Evolutionary conservation across 2,888 invertebrate genomes (phyloP).

Genomic region (Papilio demoleus): DNA sequence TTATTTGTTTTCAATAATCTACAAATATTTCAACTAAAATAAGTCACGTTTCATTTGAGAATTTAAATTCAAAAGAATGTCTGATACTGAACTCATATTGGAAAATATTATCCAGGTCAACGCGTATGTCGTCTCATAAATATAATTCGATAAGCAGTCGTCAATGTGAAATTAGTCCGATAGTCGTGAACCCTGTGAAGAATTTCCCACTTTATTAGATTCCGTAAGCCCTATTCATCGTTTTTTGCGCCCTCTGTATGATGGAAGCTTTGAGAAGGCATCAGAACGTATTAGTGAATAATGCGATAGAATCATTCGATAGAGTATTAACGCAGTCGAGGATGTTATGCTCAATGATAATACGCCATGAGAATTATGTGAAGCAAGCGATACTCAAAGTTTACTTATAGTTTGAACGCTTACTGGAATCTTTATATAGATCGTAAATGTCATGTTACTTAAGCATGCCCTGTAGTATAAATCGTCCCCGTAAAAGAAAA

Average conservation of each 20-base stretch:
- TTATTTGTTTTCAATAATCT: neutral
- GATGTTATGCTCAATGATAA: slow-evolving; percentile 74
- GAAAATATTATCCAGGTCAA: slow-evolving; percentile 6
- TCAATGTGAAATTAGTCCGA: slow-evolving; percentile 66
- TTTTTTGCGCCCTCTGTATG: slow-evolving; percentile 68
- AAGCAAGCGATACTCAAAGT: slow-evolving; percentile 60
- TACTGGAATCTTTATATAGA: no score
- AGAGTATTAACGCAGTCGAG: slow-evolving; percentile 67
- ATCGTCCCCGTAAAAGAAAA: no score
- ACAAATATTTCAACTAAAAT: neutral
- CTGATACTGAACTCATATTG: slow-evolving; percentile 5
- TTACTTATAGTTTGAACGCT: slow-evolving; percentile 35
- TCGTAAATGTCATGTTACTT: no score
- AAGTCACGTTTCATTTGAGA: neutral
- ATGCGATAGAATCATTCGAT: slow-evolving; percentile 78
- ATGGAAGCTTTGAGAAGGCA: slow-evolving; percentile 71
- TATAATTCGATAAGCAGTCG: slow-evolving; percentile 42
- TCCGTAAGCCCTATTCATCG: slow-evolving; percentile 79
- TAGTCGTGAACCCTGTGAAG: slow-evolving; percentile 61
- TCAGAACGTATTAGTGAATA: slow-evolving; percentile 77
- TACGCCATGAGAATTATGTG: slow-evolving; percentile 71
- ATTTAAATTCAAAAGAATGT: neutral
- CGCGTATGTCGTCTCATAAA: slow-evolving; percentile 29
- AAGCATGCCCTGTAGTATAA: no score
- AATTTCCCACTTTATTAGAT: slow-evolving; percentile 81